phyloP scores from a whole-genome alignment of 1,140 invertebrate species.

The Dendrolimus kikuchii region DNA sequence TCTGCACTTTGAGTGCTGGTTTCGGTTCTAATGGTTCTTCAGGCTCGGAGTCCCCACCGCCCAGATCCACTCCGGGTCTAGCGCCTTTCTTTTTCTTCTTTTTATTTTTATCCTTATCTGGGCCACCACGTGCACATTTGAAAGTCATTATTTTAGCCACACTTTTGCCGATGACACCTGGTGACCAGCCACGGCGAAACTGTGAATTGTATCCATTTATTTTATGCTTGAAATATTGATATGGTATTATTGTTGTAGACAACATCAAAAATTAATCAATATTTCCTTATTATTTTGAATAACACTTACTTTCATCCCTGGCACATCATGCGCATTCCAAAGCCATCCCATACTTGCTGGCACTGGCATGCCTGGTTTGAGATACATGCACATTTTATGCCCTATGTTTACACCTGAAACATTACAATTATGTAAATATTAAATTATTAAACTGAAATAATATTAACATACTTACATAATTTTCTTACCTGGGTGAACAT shows the following conservation, averaged over 20 bases:
- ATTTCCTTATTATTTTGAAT: too few relatives aligned
- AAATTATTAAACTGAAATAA: background rate
- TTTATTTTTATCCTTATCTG: conserved; percentile 52
- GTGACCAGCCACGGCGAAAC: conserved; percentile 68
- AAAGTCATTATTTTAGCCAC: conserved; percentile 68
- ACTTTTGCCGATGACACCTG: conserved; percentile 70
- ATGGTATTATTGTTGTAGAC: too few relatives aligned
- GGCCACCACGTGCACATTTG: conserved; percentile 44
- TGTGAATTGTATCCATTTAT: background rate
- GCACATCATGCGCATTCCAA: conserved; percentile 66
- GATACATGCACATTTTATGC: conserved; percentile 65
- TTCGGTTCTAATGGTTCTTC: conserved; percentile 63
- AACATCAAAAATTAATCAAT: too few relatives aligned
- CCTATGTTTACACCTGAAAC: conserved; percentile 63
- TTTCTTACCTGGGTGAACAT: conserved; percentile 44
- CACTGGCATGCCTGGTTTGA: conserved; percentile 51
- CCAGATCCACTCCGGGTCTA: conserved; percentile 30
- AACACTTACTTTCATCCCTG: conserved; percentile 46
- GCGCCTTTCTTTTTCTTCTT: conserved; percentile 56
- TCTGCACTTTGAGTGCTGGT: conserved; percentile 71
- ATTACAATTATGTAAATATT: background rate
- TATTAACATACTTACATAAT: conserved; percentile 1
- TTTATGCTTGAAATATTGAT: too few relatives aligned
- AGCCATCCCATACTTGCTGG: conserved; percentile 74
- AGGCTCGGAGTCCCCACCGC: conserved; percentile 51